Conservation (phyloP, 1,140 invertebrate species). For the Acromyrmex echinatior region DNA sequence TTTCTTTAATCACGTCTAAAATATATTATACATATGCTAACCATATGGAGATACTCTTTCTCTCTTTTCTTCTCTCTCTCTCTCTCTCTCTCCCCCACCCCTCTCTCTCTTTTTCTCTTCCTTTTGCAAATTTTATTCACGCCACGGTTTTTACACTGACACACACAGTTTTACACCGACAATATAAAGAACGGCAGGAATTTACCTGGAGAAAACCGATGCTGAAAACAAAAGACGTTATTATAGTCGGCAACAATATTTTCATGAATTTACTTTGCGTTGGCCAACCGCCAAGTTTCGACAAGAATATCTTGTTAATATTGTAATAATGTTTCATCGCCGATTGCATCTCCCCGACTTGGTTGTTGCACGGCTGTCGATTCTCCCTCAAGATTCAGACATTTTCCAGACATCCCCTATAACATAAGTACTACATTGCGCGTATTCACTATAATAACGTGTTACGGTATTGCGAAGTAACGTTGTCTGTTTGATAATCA, state of each 20-base stretch:
- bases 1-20: background rate
- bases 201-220: conserved; percentile 37
- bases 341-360: conserved; percentile 24
- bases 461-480: background rate
- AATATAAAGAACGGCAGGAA: background rate
- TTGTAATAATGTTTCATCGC: conserved; percentile 26
- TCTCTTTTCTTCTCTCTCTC: background rate
- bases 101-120: no score
- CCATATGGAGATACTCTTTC: background rate
- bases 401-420: background rate
- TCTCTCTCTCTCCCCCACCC: background rate
- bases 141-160: no score
- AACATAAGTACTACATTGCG: background rate
- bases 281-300: conserved; percentile 31
- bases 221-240: conserved; percentile 17
- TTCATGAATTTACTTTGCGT: conserved; percentile 27
- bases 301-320: conserved; percentile 32
- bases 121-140: background rate
- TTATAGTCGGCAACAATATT: conserved; percentile 21
- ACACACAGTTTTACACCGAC: background rate
- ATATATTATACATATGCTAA: background rate
- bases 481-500: background rate
- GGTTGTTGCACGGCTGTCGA: background rate
- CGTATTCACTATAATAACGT: conserved; percentile 2
- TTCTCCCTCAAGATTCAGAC: background rate